Evolutionary conservation across 2,888 invertebrate species (phyloP).

Genomic region (Glyphotaelius pellucidus): DNA sequence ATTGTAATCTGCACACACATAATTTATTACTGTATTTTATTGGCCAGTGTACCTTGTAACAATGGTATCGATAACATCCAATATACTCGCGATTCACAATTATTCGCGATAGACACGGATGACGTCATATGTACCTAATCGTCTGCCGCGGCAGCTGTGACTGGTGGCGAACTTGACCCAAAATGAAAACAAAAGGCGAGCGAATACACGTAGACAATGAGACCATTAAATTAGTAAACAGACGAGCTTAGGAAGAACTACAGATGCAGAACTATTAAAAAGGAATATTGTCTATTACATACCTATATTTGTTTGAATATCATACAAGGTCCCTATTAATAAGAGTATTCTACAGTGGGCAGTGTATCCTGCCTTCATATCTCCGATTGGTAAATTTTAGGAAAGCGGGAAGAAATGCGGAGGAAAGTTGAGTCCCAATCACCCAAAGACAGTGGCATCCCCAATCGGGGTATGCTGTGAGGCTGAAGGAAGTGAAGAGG

Average conservation of each 20-base stretch:
- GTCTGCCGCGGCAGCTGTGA: not conserved
- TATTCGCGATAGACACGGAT: slow-evolving; percentile 15
- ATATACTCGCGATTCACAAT: not conserved
- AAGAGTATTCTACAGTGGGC: too few species aligned
- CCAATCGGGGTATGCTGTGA: too few species aligned
- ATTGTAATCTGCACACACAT: not conserved
- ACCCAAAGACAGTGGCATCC: too few species aligned
- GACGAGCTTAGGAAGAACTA: not conserved
- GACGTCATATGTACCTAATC: not conserved
- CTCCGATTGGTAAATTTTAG: not conserved
- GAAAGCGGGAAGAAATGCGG: not conserved
- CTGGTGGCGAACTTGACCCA: slow-evolving; percentile 33
- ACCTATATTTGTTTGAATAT: not conserved
- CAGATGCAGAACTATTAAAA: not conserved
- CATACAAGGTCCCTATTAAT: not conserved
- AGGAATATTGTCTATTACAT: not conserved
- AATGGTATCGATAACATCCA: slow-evolving; percentile 31
- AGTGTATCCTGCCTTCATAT: not conserved
- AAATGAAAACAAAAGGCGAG: slow-evolving; percentile 27
- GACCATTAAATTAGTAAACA: not conserved
- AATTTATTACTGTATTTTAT: not conserved
- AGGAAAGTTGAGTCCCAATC: not conserved
- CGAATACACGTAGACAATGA: not conserved
- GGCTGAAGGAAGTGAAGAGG: too few species aligned
- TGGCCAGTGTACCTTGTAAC: not conserved